Base-by-base conservation (phyloP, 2,797 vertebrate species). In the Muscicapa striata region DNA sequence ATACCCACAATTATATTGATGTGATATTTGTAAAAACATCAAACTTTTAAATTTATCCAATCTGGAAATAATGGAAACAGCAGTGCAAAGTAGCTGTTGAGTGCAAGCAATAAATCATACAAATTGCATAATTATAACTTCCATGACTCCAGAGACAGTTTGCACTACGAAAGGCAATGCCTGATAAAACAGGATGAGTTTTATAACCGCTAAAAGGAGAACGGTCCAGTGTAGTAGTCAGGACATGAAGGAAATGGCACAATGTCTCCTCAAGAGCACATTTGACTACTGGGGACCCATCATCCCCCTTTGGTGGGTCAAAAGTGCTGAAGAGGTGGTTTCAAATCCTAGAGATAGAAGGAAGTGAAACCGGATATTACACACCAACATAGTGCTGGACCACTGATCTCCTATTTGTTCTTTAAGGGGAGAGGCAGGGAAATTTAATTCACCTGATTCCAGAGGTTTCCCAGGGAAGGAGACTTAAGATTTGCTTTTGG, bases 121-220 rank as follows among this genome's bases (percentile, higher is more conserved):
- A 94, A 93, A 95, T 85, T 86, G 73, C 69, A 49, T 89, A 80
- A 94, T 94, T 95, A 92, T 82, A 83, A 78, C 32, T 93, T 92
- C 62, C 70, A 23, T 11, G 20, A 74, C 66, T 95, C 62, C 66
- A 72, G 76, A 91, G 66, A 66, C 52, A 38, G 59, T 55, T 52
- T 76, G 43, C 43, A 49, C 61, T 29, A 75, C 17, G 21, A 91
- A 94, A 91, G 73, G 43, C 51, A 91, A 93, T 5, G 29, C 73
- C 52, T 16, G 49, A 83, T 32, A 68, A 85, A 90, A 55, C 5
- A 0, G 48, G n/a, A 23, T 69, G 45, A 52, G 18, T 72, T 80
- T 62, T 51, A 46, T 38, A 94, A 77, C 9, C 6, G 18, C 36
- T 46, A 57, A 63, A 77, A 70, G 66, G n/a, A 63, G 34, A 79